Evolutionary conservation across 2,797 vertebrate genomes (phyloP).

Genomic region (Hippocampus kuda): DNA sequence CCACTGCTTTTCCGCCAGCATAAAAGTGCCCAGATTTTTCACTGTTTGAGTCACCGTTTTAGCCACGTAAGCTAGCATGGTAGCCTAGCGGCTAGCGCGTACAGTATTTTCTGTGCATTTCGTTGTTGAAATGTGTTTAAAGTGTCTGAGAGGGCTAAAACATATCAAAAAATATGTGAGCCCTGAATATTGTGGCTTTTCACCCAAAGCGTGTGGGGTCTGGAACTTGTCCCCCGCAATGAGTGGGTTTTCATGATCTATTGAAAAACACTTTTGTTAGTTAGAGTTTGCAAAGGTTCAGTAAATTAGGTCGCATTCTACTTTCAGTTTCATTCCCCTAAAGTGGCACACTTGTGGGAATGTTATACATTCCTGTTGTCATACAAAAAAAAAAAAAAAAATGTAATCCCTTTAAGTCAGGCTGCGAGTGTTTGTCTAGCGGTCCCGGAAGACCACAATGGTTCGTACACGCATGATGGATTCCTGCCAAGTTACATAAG

Average conservation of each 20-base stretch:
- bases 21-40: background rate
- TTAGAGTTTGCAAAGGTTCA: conserved; percentile 7
- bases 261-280: background rate
- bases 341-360: conserved; percentile 32
- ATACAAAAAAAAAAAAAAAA: conserved; percentile 15
- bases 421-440: conserved; percentile 47
- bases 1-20: background rate
- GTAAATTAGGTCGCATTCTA: conserved; percentile 36
- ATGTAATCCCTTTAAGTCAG: conserved; percentile 21
- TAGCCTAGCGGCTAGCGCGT: background rate
- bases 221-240: background rate
- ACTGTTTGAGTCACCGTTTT: too few relatives aligned
- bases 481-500: conserved; percentile 55
- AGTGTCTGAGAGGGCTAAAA: background rate
- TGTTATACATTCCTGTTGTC: conserved; percentile 14
- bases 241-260: background rate
- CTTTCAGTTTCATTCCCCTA: conserved; percentile 23
- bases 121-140: background rate
- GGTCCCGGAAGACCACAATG: conserved; percentile 27
- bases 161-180: too few relatives aligned
- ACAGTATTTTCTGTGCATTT: background rate
- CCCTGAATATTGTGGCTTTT: too few relatives aligned
- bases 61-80: background rate
- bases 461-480: conserved; percentile 53
- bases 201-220: too few relatives aligned